Conservation (phyloP, 1,140 invertebrate species). For the Gryon sp. region DNA sequence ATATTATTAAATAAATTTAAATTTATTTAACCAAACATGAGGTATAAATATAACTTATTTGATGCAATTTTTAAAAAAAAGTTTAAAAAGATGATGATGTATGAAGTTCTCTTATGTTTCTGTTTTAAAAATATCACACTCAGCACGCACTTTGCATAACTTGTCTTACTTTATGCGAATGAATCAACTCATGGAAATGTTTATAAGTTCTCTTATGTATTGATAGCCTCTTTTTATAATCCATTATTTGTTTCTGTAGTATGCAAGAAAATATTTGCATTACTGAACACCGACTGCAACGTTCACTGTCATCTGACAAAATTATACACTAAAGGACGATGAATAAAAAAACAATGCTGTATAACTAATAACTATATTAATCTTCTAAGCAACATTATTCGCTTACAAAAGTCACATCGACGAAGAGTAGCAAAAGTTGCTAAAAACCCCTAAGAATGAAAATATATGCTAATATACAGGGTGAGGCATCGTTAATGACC, state of each 20-base stretch:
- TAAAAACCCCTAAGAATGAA: too few species aligned
- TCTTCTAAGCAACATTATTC: constrained; percentile 44
- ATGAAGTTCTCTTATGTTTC: not conserved
- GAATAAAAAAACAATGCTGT: not conserved
- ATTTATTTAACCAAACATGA: too few species aligned
- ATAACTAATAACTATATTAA: constrained; percentile 52
- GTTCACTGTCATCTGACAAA: constrained; percentile 23
- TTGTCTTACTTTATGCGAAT: constrained; percentile 11
- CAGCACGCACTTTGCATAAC: not conserved
- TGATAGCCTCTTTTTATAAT: constrained; percentile 33
- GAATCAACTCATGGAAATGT: constrained; percentile 22
- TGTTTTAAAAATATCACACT: not conserved
- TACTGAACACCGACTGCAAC: constrained; percentile 7
- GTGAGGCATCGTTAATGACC: too few species aligned
- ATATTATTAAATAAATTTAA: too few species aligned
- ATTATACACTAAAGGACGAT: constrained; percentile 7
- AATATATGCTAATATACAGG: too few species aligned
- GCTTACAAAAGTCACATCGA: constrained; percentile 19
- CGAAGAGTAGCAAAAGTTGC: constrained; percentile 19
- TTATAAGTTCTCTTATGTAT: constrained; percentile 5
- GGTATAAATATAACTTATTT: too few species aligned
- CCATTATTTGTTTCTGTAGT: constrained; percentile 33
- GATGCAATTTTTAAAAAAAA: too few species aligned
- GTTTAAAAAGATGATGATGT: not conserved
- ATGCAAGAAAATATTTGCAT: constrained; percentile 29